Percentiles rank a stretch among this genome's conserved stretches.
These are phyloP conservation scores for Campoplex capitator DNA, from an alignment of 2,888 invertebrate genomes.

Conservation along the genomic window DNA sequence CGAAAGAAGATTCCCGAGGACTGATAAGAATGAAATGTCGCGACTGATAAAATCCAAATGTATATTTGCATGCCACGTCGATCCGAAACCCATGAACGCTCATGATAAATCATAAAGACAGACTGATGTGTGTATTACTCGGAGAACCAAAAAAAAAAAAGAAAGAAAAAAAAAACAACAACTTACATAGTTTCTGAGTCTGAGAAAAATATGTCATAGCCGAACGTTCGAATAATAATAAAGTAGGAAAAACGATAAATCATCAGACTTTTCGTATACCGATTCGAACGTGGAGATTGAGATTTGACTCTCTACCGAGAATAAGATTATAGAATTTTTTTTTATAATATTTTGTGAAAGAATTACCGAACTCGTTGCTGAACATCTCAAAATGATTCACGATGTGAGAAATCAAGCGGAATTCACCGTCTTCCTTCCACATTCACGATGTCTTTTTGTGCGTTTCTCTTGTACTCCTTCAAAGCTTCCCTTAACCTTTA, in stretches of 20 bases:
- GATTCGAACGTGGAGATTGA: slow-evolving; percentile 33
- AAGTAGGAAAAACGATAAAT: slow-evolving; percentile 41
- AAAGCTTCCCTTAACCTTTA: slow-evolving; percentile 18
- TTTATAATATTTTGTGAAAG: slow-evolving; percentile 34
- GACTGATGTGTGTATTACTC: neutral
- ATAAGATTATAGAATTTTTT: slow-evolving; percentile 55
- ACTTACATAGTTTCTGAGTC: neutral
- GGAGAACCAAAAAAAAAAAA: neutral
- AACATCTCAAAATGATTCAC: slow-evolving; percentile 66
- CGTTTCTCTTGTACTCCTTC: slow-evolving; percentile 9
- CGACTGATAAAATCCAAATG: neutral
- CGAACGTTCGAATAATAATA: slow-evolving; percentile 31
- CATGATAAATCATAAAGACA: slow-evolving; percentile 12
- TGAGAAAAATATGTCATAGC: neutral
- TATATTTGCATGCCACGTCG: slow-evolving; percentile 1
- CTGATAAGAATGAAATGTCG: slow-evolving; percentile 8
- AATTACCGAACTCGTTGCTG: slow-evolving; percentile 46
- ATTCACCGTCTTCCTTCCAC: slow-evolving; percentile 46
- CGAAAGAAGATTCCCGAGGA: neutral
- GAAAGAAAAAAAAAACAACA: too few species aligned
- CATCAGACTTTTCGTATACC: slow-evolving; percentile 4
- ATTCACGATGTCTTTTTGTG: neutral
- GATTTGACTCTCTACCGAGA: neutral
- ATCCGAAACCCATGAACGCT: neutral
- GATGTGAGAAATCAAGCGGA: slow-evolving; percentile 71